Percentiles rank a stretch among this genome's conserved stretches.
Evolutionary conservation across 2,113 vertebrate genomes (phyloP).

Genomic region (Phrynocephalus versicolor): DNA sequence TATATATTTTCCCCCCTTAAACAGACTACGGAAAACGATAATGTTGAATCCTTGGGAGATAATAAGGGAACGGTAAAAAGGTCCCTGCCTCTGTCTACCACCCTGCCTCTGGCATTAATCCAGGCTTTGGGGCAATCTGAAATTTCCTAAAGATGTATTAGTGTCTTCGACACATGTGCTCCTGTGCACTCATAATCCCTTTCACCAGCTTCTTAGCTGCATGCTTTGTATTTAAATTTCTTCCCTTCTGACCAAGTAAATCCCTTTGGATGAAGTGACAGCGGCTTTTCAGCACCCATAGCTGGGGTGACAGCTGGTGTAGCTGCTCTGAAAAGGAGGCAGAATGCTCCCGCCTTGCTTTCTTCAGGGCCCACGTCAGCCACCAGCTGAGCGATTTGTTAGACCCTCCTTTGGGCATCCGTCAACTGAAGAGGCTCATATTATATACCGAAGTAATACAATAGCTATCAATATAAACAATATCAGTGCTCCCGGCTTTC

Average conservation of each 20-base stretch:
- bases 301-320: slow-evolving; percentile 96
- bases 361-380: slow-evolving; percentile 82
- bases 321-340: slow-evolving; percentile 88
- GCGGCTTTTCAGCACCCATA: slow-evolving; percentile 91
- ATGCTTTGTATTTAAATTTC: slow-evolving; percentile 86
- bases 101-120: slow-evolving; percentile 85
- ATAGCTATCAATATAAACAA: slow-evolving; percentile 77
- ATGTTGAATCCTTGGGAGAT: slow-evolving; percentile 80
- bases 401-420: slow-evolving; percentile 78
- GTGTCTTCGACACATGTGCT: slow-evolving; percentile 91
- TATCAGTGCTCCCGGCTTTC: slow-evolving; percentile 72
- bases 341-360: slow-evolving; percentile 81
- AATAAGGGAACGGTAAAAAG: slow-evolving; percentile 74
- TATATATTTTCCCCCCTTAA: background rate
- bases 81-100: slow-evolving; percentile 72
- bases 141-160: slow-evolving; percentile 92
- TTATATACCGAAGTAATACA: slow-evolving; percentile 77
- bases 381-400: slow-evolving; percentile 85
- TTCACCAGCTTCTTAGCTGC: slow-evolving; percentile 85
- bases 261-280: slow-evolving; percentile 96
- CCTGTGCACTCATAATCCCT: slow-evolving; percentile 87
- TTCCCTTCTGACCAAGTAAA: slow-evolving; percentile 88
- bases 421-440: slow-evolving; percentile 79
- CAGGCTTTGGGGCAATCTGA: slow-evolving; percentile 85
- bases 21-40: slow-evolving; percentile 74